phyloP scores from a whole-genome alignment of 2,113 vertebrate species.

The Malurus elegans region DNA sequence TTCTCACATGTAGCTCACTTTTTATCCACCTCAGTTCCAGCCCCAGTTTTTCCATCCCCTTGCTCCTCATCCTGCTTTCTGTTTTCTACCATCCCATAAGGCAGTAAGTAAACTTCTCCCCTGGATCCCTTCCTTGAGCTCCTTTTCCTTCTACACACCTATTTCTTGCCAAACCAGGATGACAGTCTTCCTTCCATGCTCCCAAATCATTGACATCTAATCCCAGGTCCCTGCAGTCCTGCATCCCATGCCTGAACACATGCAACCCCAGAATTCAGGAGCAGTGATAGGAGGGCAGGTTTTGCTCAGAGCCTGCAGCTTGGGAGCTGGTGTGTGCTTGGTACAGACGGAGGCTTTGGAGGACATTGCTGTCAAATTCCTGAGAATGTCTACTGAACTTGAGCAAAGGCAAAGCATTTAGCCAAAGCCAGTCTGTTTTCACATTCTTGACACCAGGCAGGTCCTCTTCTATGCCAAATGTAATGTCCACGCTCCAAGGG shows the following conservation, averaged over 20 bases:
- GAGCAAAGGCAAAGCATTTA: not conserved
- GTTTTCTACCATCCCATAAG: not conserved
- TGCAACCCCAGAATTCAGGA: not conserved
- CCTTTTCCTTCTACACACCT: rapidly evolving
- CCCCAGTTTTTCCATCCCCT: not conserved
- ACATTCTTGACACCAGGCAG: not conserved
- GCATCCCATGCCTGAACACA: not conserved
- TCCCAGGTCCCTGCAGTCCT: not conserved
- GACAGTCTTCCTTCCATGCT: not conserved
- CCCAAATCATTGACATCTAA: not conserved
- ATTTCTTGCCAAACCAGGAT: not conserved
- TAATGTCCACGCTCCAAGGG: not conserved
- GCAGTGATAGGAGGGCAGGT: not conserved
- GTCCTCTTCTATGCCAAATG: not conserved
- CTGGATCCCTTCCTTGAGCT: not conserved
- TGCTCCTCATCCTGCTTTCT: not conserved
- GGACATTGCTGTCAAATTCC: not conserved
- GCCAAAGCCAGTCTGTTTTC: not conserved
- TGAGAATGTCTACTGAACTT: not conserved
- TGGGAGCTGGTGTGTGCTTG: not conserved
- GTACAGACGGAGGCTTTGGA: not conserved
- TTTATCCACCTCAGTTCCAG: not conserved
- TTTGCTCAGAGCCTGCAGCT: not conserved
- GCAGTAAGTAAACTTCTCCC: not conserved
- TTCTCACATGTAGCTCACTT: not conserved